These are phyloP conservation scores for Drosophila guanche DNA, from an alignment of 1,140 invertebrate genomes.

Conservation along the genomic window DNA sequence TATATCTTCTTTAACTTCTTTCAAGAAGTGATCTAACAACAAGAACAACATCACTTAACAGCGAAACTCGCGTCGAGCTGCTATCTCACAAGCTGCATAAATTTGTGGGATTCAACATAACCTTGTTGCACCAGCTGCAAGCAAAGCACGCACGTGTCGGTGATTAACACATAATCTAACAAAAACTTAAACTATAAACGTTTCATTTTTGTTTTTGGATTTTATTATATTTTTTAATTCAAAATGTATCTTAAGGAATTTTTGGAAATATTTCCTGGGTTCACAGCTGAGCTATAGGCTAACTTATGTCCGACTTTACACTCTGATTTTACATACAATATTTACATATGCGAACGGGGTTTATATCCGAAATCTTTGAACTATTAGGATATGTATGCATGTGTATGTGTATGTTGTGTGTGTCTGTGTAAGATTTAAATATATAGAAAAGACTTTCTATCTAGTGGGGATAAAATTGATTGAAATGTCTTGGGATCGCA, in stretches of 20 bases:
- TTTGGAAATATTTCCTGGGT: constrained; percentile 37
- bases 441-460: constrained; percentile 9
- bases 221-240: constrained; percentile 39
- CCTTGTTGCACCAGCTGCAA: too few relatives aligned
- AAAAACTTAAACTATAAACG: not conserved
- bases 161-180: not conserved
- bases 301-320: constrained; percentile 18
- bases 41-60: too few relatives aligned
- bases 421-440: constrained; percentile 17
- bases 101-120: too few relatives aligned
- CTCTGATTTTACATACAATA: constrained; percentile 18
- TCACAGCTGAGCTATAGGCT: constrained; percentile 34
- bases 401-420: not conserved
- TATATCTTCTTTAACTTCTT: too few relatives aligned
- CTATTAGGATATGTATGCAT: not conserved
- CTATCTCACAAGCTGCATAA: too few relatives aligned
- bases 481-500: too few relatives aligned
- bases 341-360: constrained; percentile 17
- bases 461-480: constrained; percentile 15
- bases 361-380: constrained; percentile 33
- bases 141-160: too few relatives aligned
- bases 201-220: constrained; percentile 6
- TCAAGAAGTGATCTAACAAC: too few relatives aligned
- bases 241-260: constrained; percentile 46
- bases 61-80: too few relatives aligned